Conservation (phyloP, 2,113 vertebrate species). For the Peromyscus polionotus region DNA sequence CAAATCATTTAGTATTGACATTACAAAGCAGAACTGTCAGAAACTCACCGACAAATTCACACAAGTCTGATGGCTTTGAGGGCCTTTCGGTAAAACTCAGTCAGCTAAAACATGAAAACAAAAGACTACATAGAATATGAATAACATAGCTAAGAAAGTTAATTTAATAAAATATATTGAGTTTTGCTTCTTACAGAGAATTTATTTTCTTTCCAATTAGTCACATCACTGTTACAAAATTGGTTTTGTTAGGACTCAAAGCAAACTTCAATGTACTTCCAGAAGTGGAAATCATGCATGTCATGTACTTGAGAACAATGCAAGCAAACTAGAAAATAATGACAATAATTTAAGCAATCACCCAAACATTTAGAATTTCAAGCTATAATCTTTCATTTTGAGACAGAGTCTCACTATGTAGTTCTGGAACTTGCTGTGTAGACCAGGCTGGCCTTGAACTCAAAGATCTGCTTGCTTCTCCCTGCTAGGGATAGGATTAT, state of each 20-base stretch:
- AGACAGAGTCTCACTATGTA: not conserved
- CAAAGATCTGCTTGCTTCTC: not conserved
- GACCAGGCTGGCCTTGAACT: not conserved
- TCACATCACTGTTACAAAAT: slow-evolving; percentile 12
- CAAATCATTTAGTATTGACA: slow-evolving; percentile 23
- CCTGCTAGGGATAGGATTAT: not conserved
- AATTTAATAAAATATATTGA: slow-evolving; percentile 49
- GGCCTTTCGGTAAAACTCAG: slow-evolving; percentile 25
- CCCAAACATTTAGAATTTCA: slow-evolving; percentile 15
- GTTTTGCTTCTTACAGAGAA: slow-evolving; percentile 48
- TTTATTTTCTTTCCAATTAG: slow-evolving; percentile 54
- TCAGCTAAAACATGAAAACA: slow-evolving; percentile 28
- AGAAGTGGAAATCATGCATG: slow-evolving; percentile 16
- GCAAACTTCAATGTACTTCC: slow-evolving; percentile 31
- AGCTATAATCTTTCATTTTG: not conserved
- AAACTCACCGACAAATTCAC: slow-evolving; percentile 23
- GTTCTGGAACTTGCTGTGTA: not conserved
- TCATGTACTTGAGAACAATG: not conserved
- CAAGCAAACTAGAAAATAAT: slow-evolving; percentile 46
- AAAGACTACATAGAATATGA: slow-evolving; percentile 36
- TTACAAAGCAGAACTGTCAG: slow-evolving; percentile 50
- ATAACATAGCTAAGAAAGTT: slow-evolving; percentile 36
- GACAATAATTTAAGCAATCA: slow-evolving; percentile 24
- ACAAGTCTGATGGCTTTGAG: slow-evolving; percentile 15
- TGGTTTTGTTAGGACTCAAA: slow-evolving; percentile 41